Percentiles rank a stretch among this genome's conserved stretches.
phyloP scores from a whole-genome alignment of 2,888 invertebrate genomes.

The Hirtodrosophila cameraria region DNA sequence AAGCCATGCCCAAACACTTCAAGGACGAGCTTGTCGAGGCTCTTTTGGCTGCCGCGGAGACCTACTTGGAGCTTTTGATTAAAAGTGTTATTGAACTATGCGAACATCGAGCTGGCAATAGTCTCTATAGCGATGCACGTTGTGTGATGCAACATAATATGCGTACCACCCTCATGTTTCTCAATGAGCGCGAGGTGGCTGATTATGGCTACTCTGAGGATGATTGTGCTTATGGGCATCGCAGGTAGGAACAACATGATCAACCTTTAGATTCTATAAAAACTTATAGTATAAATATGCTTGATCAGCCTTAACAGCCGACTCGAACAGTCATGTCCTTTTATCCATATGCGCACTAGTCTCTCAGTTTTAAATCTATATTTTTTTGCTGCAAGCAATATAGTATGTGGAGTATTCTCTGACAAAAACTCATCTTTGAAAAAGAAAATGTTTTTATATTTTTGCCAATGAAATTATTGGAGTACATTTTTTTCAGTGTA shows the following conservation, averaged over 20 bases:
- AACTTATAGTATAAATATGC: no score
- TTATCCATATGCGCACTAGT: no score
- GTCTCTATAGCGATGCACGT: conserved; percentile 32
- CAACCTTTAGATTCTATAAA: no score
- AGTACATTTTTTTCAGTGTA: no score
- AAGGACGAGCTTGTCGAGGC: conserved; percentile 26
- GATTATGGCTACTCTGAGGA: conserved; percentile 57
- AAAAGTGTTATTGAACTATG: conserved; percentile 23
- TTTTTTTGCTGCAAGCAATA: no score
- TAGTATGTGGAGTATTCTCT: no score
- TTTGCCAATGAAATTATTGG: no score
- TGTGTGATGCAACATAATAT: conserved; percentile 29
- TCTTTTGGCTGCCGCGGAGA: conserved; percentile 53
- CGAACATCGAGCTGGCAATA: conserved; percentile 47
- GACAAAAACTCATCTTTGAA: no score
- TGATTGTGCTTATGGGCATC: conserved; percentile 27
- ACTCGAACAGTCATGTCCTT: no score
- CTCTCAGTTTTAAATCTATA: no score
- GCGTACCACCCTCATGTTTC: conserved; percentile 49
- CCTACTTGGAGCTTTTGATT: conserved; percentile 42
- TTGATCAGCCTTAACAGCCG: no score
- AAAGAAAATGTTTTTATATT: no score
- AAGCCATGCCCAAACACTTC: not conserved
- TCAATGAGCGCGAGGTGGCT: conserved; percentile 45
- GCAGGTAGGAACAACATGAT: conserved; percentile 5